A percentile compares a stretch with the other conserved stretches of the same genome.
These are phyloP conservation scores for Thereuonema tuberculata DNA, from an alignment of 1,140 invertebrate species.

Conservation along the genomic window DNA sequence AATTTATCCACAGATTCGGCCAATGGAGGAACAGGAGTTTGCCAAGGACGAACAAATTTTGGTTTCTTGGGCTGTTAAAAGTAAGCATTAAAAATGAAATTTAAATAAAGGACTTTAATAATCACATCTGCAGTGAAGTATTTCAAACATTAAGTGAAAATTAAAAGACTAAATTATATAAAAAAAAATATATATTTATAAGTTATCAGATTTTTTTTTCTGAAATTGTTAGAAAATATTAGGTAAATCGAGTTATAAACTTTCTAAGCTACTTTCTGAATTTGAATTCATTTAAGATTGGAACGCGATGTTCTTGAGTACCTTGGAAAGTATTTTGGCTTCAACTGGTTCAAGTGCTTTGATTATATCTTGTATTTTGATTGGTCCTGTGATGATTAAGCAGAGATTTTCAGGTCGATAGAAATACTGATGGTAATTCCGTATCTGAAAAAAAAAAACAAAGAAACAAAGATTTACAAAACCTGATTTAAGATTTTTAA, in stretches of 20 bases:
- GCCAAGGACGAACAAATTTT: slow-evolving; percentile 58
- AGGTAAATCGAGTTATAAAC: no score
- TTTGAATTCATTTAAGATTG: no score
- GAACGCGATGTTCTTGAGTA: no score
- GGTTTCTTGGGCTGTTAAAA: slow-evolving; percentile 39
- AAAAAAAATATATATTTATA: no score
- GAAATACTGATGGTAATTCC: slow-evolving; percentile 64
- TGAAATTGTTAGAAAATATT: no score
- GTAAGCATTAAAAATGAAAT: slow-evolving; percentile 32
- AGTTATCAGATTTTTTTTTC: no score
- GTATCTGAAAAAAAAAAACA: slow-evolving; percentile 44
- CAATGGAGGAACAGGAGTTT: slow-evolving; percentile 49
- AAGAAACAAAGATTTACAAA: neutral
- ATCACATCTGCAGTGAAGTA: no score
- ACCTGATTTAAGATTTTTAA: neutral
- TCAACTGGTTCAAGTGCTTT: slow-evolving; percentile 54
- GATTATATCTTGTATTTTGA: slow-evolving; percentile 61
- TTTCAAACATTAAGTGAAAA: no score
- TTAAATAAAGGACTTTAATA: slow-evolving; percentile 7
- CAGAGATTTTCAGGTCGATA: slow-evolving; percentile 83
- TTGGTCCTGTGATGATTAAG: slow-evolving; percentile 66
- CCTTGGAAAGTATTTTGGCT: slow-evolving; percentile 61
- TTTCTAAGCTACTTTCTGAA: no score
- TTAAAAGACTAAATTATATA: no score
- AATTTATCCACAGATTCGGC: slow-evolving; percentile 35